Percentiles rank a stretch among this genome's conserved stretches.
phyloP scores from a whole-genome alignment of 2,113 vertebrate genomes.

The Heptranchias perlo region DNA sequence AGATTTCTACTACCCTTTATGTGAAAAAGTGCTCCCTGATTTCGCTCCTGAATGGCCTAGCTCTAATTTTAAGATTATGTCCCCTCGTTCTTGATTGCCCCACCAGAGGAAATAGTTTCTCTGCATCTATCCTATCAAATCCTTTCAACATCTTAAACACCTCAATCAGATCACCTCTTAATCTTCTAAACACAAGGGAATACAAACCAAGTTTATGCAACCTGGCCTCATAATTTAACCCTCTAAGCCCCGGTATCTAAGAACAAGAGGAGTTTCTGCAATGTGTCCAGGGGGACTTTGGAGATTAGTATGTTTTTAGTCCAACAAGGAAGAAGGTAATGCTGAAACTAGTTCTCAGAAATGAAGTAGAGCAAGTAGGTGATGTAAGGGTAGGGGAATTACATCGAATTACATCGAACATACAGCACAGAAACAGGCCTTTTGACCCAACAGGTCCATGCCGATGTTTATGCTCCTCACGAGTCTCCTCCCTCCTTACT shows the following conservation, averaged over 20 bases:
- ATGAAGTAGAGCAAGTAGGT: neutral
- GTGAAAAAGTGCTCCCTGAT: neutral
- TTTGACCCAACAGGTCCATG: too few relatives aligned
- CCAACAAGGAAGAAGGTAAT: neutral
- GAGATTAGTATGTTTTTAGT: neutral
- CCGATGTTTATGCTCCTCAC: too few relatives aligned
- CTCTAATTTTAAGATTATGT: neutral
- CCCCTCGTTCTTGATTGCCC: neutral
- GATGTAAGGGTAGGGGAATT: neutral
- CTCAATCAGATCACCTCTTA: neutral
- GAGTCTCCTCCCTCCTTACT: too few relatives aligned
- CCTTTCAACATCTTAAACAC: neutral
- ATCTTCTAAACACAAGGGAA: neutral
- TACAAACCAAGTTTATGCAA: neutral
- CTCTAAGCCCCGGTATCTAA: neutral
- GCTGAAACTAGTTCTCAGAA: neutral
- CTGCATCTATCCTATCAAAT: neutral
- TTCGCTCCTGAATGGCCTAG: neutral
- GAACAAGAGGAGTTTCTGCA: neutral
- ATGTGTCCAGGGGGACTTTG: neutral
- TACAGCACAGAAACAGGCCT: too few relatives aligned
- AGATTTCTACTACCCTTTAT: neutral
- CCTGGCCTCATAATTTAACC: neutral
- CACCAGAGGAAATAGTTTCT: neutral
- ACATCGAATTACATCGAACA: too few relatives aligned